Evolutionary conservation across 2,888 invertebrate genomes (phyloP), one percentile per base, ranked within the genome.

Genomic region (Abrostola triplasia): DNA sequence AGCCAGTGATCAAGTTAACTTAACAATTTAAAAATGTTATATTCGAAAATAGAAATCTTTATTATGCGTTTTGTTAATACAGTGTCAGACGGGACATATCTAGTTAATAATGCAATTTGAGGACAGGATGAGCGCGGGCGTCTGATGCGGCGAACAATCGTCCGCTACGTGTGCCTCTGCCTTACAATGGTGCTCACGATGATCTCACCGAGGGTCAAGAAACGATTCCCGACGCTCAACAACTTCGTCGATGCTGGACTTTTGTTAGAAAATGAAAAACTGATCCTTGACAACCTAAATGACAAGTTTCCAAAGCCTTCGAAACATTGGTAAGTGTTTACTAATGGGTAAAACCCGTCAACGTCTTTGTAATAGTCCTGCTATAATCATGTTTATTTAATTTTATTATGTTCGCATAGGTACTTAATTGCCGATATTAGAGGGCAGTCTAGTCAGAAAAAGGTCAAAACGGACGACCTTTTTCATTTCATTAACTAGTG

Each of bases 171-270:
- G 47, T 98, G 98, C 85, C 95, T 98, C 38, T 97, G 98, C 79
- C 95, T 98, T n/a, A 98, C 98, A 0, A 97, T 98, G 96, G 97
- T 97, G 67, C 96, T 98, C 78, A 96, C 97, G 44, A 97, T 97
- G 95, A 97, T 98, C 70, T 97, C 98, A 57, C 98, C 98, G 0
- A 95, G 97, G 52, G 98, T 98, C 36, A 98, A 98, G 88, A 98
- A 98, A 87, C 95, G 98, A 12, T 98, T 98, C 88, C 98, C 98
- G 0, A 97, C 97, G 0, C 91, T 98, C 64, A 96, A 96, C 72
- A 97, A 98, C 88, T 96, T 98, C 64, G 97, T 98, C 6, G 98
- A 98, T 69, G 97, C 98, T 7, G 98, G 98, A 77, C 92, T 98
- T 48, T 91, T 98, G 48, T 95, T 97, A 63, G 97, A 97, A 69